These are phyloP conservation scores for Neoaliturus tenellus DNA, from an alignment of 2,888 invertebrate genomes.

Conservation along the genomic window DNA sequence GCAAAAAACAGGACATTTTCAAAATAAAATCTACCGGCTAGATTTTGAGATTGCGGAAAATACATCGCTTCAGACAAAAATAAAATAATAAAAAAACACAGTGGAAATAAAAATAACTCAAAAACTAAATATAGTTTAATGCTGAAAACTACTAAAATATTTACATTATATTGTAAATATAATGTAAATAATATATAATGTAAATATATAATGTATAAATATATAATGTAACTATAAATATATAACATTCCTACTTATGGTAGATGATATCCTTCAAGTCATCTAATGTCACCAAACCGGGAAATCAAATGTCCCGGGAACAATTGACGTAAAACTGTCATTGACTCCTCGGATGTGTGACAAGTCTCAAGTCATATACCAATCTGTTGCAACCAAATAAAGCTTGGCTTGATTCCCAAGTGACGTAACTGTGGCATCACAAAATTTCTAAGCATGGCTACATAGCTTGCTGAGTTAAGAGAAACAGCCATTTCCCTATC, in stretches of 20 bases:
- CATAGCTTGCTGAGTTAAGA: not conserved
- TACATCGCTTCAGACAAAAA: too few species aligned
- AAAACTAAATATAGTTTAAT: too few species aligned
- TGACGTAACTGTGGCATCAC: not conserved
- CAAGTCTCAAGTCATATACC: not conserved
- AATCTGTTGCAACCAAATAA: slow-evolving; percentile 18
- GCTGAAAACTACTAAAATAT: slow-evolving; percentile 32
- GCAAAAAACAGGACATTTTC: too few species aligned
- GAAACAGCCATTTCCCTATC: not conserved
- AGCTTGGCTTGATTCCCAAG: not conserved
- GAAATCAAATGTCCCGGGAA: not conserved
- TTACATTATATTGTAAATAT: not conserved
- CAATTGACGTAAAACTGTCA: slow-evolving; percentile 1
- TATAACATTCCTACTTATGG: not conserved
- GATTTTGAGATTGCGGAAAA: too few species aligned
- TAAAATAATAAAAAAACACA: too few species aligned
- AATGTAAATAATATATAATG: too few species aligned
- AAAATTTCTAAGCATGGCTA: not conserved
- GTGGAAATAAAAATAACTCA: too few species aligned
- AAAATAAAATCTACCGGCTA: too few species aligned
- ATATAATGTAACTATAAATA: too few species aligned
- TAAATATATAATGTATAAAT: too few species aligned
- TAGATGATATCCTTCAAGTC: not conserved
- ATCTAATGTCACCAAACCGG: not conserved
- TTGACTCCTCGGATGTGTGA: not conserved